Base-by-base conservation (phyloP, 2,113 vertebrate genomes). In the Bagarius yarrelli region DNA sequence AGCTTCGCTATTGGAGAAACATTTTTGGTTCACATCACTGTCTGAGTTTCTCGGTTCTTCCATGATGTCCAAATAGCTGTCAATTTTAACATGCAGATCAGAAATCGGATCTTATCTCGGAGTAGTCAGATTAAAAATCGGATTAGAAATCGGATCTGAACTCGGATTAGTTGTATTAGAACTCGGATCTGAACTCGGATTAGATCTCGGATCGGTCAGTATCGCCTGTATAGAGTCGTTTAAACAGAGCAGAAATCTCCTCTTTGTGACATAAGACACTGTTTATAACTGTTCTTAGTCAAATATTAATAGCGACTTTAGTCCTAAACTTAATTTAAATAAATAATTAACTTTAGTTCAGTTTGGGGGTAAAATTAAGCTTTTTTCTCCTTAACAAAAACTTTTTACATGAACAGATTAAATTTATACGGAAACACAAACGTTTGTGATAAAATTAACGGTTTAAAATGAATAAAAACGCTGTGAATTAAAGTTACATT, bases 41-140 rank as follows among this genome's bases (percentile, higher is more conserved):
- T 73, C 50, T 18, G 67, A 50, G 21, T 67, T 81, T 8, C 50
- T 64, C 32, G 52, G 44, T 19, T 84, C 79, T 11, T 40, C 52
- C 83, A 84, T 81, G 63, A 66, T 36, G 61, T 78, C 47, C 13
- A 23, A 19, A 19, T 23, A 16, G 63, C 12, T 13, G 14, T 52
- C 75, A 30, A 15, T 50, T 12, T 52, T 15, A 53, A 78, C 76
- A 78, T 78, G 15, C 76, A 66, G 60, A 27, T 34, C 56, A 36
- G 72, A 56, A 52, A 47, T 27, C 67, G 40, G 64, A 67, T 64
- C 30, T 6, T n/a, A n/a, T n/a, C n/a, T n/a, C n/a, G n/a, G n/a
- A n/a, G n/a, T n/a, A n/a, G n/a, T n/a, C n/a, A n/a, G n/a, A n/a
- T n/a, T n/a, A n/a, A n/a, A n/a, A n/a, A n/a, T n/a, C n/a, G n/a